A percentile compares a stretch with the other conserved stretches of the same genome.
phyloP scores from a whole-genome alignment of 2,797 vertebrate genomes.

The Melanotaenia boesemani region DNA sequence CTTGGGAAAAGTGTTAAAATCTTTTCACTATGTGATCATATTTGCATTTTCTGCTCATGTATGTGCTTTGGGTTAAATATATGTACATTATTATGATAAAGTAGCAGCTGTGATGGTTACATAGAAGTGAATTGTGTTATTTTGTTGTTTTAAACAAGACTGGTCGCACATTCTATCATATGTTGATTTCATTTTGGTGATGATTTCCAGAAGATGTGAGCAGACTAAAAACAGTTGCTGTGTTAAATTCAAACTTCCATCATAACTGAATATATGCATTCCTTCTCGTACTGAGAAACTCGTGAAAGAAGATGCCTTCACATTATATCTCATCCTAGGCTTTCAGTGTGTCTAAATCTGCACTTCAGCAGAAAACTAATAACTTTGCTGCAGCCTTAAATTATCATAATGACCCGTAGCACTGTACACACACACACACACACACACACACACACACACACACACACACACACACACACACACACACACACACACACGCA shows the following conservation, averaged over 20 bases:
- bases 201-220: slow-evolving; percentile 34
- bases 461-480: slow-evolving; percentile 11
- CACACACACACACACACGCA: slow-evolving; percentile 7
- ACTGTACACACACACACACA: neutral
- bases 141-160: slow-evolving; percentile 22
- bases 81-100: neutral
- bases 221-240: slow-evolving; percentile 53
- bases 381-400: slow-evolving; percentile 62
- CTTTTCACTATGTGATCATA: too few species aligned
- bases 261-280: slow-evolving; percentile 60
- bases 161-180: slow-evolving; percentile 23
- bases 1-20: neutral
- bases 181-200: slow-evolving; percentile 30
- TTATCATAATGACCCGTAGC: slow-evolving; percentile 65
- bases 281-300: slow-evolving; percentile 61
- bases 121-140: slow-evolving; percentile 20
- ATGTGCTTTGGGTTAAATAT: neutral
- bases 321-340: slow-evolving; percentile 49
- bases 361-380: slow-evolving; percentile 76
- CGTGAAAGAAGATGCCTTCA: slow-evolving; percentile 61
- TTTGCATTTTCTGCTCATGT: neutral
- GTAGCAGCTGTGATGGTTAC: neutral
- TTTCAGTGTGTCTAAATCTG: slow-evolving; percentile 61
- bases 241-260: slow-evolving; percentile 47
- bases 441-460: slow-evolving; percentile 9